phyloP scores from a whole-genome alignment of 2,113 vertebrate species.

The Thamnaconus septentrionalis region DNA sequence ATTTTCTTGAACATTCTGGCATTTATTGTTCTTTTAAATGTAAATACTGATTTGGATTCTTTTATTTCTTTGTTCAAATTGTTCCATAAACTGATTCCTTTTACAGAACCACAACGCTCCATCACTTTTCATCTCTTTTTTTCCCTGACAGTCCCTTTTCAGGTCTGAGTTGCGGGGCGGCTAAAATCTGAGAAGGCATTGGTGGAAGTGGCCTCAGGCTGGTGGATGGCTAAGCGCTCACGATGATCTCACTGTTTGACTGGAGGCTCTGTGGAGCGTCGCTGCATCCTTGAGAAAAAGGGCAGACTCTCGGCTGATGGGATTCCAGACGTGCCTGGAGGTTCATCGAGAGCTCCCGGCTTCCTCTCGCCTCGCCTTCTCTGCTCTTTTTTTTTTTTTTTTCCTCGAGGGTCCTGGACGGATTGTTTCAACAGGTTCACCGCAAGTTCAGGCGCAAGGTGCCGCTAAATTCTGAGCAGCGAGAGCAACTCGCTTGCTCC shows the following conservation, averaged over 20 bases:
- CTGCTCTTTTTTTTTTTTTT: conserved; percentile 13
- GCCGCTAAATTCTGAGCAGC: conserved; percentile 5
- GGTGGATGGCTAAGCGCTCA: conserved; percentile 23
- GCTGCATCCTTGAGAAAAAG: conserved; percentile 25
- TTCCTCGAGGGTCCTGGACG: conserved; percentile 1
- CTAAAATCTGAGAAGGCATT: conserved; percentile 11
- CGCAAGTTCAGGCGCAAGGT: conserved; percentile 34
- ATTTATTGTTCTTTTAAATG: no score
- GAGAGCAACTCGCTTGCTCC: no score
- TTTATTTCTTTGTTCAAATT: no score
- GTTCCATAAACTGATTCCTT: no score
- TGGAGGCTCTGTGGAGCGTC: conserved; percentile 15
- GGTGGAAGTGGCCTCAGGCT: not conserved
- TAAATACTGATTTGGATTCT: no score
- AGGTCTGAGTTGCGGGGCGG: not conserved
- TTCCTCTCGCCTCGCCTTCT: conserved; percentile 35
- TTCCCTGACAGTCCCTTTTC: not conserved
- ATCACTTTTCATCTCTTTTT: not conserved
- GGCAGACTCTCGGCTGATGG: conserved; percentile 33
- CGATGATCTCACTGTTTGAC: not conserved
- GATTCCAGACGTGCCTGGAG: conserved; percentile 44
- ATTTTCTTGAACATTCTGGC: no score
- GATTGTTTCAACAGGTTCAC: conserved; percentile 46
- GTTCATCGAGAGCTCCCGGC: conserved; percentile 39
- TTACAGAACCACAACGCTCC: no score